Evolutionary conservation across 2,797 vertebrate species (phyloP), one percentile per base, ranked within the genome.

Genomic region (Delichon dasypus): DNA sequence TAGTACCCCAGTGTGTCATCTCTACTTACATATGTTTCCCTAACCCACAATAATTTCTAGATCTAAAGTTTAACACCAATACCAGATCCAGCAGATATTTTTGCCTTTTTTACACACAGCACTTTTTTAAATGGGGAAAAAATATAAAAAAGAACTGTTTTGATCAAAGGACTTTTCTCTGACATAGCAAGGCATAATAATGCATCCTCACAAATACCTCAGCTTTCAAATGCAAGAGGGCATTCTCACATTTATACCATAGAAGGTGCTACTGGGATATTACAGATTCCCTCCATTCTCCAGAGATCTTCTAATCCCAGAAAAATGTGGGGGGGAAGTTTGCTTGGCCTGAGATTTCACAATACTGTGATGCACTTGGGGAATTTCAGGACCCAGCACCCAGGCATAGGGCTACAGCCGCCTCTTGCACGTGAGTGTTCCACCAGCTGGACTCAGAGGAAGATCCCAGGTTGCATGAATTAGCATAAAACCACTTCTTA

Each of bases 281-380:
- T 94, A 57, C 73, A 91, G 89, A 96, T 96, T 93, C 89, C 23
- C 64, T 47, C 82, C 71, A 66, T 95, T 94, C 80, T 55, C 74
- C 73, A 91, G 74, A 76, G 66, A 67, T 82, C 23, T 94, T 26
- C 71, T 95, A 66, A 91, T 90, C 75, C 90, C 61, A 88, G 67
- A 94, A 79, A 71, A 93, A 79, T 61, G 67, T 78, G 16, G 47
- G 47, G 67, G 88, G 1, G 21, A 48, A 64, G 27, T 72, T 90
- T 55, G 5, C 32, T 58, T 66, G 51, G 51, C 26, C 36, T 1
- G 1, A 8, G 44, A 76, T 90, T 92, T 95, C 86, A 65, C 30
- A 48, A 20, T 15, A 16, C 12, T 67, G 17, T 38, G 47, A 42
- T 53, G 36, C 7, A 17, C 25, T 66, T 51, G 20, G 11, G 30